phyloP scores from a whole-genome alignment of 2,797 vertebrate species.

The Sebastiscus albofasciatus region DNA sequence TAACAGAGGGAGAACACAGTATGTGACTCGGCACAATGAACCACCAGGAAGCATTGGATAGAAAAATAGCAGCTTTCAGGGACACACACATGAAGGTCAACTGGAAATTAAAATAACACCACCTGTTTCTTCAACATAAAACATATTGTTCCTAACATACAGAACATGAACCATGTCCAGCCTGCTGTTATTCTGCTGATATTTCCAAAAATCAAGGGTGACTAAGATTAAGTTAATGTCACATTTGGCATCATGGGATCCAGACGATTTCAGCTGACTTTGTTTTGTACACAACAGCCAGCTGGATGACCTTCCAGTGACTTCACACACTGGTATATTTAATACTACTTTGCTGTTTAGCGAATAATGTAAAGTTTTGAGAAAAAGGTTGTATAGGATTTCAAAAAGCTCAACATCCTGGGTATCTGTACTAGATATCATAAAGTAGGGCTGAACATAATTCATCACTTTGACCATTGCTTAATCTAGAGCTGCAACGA shows the following conservation, averaged over 20 bases:
- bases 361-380: background rate
- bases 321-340: background rate
- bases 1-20: slow-evolving; percentile 13
- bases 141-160: background rate
- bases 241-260: background rate
- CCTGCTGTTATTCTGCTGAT: background rate
- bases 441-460: background rate
- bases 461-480: background rate
- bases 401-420: background rate
- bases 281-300: slow-evolving; percentile 13
- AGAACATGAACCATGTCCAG: background rate
- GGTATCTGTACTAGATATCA: background rate
- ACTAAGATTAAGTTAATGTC: background rate
- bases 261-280: slow-evolving; percentile 16
- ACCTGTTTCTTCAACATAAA: slow-evolving; percentile 42
- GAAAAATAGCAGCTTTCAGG: background rate
- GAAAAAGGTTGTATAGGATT: background rate
- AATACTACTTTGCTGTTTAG: background rate
- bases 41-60: background rate
- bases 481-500: background rate
- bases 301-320: slow-evolving; percentile 16
- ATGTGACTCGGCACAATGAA: background rate
- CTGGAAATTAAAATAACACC: slow-evolving; percentile 3
- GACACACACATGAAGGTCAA: slow-evolving; percentile 2
- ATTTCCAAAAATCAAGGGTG: background rate